Evolutionary conservation across 2,797 vertebrate genomes (phyloP).

Genomic region (Pagetopsis macropterus): DNA sequence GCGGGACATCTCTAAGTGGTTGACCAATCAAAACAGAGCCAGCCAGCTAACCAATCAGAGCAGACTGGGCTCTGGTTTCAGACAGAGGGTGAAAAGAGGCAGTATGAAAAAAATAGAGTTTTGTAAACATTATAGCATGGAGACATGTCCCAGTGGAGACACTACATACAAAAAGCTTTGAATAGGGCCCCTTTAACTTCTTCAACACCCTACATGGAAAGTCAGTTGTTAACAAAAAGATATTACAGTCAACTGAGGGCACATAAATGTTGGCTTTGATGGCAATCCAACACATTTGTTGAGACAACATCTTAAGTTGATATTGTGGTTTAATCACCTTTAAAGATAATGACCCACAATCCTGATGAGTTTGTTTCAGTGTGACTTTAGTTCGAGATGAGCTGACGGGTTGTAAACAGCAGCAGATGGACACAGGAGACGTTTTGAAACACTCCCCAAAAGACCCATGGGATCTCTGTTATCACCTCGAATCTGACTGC

Average conservation of each 20-base stretch:
- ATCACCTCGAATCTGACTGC: conserved; percentile 63
- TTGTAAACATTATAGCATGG: too few relatives aligned
- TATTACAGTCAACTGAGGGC: too few relatives aligned
- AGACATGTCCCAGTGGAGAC: too few relatives aligned
- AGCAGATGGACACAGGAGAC: conserved; percentile 41
- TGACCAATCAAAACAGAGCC: too few relatives aligned
- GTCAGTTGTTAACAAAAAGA: background rate
- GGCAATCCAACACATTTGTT: background rate
- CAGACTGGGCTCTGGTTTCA: too few relatives aligned
- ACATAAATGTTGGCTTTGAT: background rate
- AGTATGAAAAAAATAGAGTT: too few relatives aligned
- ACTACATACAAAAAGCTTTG: too few relatives aligned
- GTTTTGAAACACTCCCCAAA: conserved; percentile 12
- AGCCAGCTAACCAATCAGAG: too few relatives aligned
- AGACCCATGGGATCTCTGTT: conserved; percentile 48
- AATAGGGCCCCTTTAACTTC: too few relatives aligned
- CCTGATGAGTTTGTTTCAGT: conserved; percentile 34
- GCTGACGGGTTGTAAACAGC: conserved; percentile 43
- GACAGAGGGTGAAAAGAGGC: too few relatives aligned
- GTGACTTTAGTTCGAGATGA: conserved; percentile 10
- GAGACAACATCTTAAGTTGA: background rate
- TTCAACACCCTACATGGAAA: too few relatives aligned
- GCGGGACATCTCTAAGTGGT: too few relatives aligned
- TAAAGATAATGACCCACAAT: conserved; percentile 10
- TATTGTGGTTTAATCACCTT: background rate